Base-by-base conservation (phyloP, 2,797 vertebrate genomes). In the Tamandua tetradactyla region DNA sequence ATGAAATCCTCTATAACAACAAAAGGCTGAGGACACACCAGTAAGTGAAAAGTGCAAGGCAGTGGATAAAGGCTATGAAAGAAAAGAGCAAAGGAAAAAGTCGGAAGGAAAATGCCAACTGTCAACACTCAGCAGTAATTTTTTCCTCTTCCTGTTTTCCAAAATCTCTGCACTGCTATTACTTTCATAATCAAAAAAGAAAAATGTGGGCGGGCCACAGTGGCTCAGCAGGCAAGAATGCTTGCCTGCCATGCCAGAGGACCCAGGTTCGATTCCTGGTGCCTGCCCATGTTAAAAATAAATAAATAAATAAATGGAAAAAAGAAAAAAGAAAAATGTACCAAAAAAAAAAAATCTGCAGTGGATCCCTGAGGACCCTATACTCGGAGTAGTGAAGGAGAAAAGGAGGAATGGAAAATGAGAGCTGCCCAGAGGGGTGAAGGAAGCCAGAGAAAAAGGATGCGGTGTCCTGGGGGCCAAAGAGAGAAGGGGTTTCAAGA, bases 131-230 rank as follows among this genome's bases (percentile, higher is more conserved):
- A 55, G 76, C 23, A 69, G 32, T 52, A 27, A 32, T 35, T 37
- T 57, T 30, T 40, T 15, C 64, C 61, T 89, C 75, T 37, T 68
- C 44, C 69, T 76, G 20, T 55, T 94, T 94, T 69, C 71, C 7
- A 42, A 84, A 93, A 86, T 68, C 83, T 85, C 64, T 62, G 52
- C 49, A 66, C 32, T 68, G 12, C 86, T 91, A 87, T 83, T 80
- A 76, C n/a, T 71, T 84, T 91, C 47, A 68, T 84, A 57, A 89
- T 93, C 93, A 14, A 11, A 37, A 15, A 40, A 81, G 52, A 88
- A 13, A 27, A 37, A 6, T 72, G 27, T 57, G n/a, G n/a, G n/a
- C n/a, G n/a, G n/a, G n/a, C n/a, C n/a, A n/a, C n/a, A n/a, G n/a
- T n/a, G n/a, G n/a, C n/a, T n/a, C n/a, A n/a, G n/a, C n/a, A n/a